Evolutionary conservation across 92 coral and sea anemone species (phyloP), one percentile per base, ranked within the genome.

Genomic region (Umimayanthus chanpuru): DNA sequence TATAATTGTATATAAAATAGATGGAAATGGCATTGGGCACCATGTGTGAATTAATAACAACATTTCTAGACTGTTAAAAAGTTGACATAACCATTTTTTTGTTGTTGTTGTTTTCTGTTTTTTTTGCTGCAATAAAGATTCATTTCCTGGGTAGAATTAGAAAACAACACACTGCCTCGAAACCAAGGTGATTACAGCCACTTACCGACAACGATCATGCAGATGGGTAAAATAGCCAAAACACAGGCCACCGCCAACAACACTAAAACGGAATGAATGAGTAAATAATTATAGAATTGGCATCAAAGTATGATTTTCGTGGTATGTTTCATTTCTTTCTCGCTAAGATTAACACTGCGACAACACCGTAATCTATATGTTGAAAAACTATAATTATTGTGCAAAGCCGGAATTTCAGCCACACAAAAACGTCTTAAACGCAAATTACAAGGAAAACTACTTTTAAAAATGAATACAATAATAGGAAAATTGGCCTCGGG

Each of bases 181-280:
- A 30, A 29, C 29, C 61, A 80, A 30, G 36, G 6, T 55, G n/a
- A 3, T 36, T n/a, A 0, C 15, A 38, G 18, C 20, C 4, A 79
- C 86, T 90, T 73, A 90, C 92, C 92, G 36, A 90, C 80, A 43
- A 86, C 92, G 71, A 90, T 90, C 92, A 90, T 90, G 41, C 89
- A 78, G 53, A 90, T 86, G 10, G 92, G 92, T 23, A 90, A 28
- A 36, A 81, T 79, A 58, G 87, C 77, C 77, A 83, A 44, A 43
- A 44, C 64, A 18, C 87, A 83, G 25, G 87, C n/a, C 5, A 83
- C 53, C 16, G 76, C 87, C 25, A 83, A 39, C 23, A 83, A 56
- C 67, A 83, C 87, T 83, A 66, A 29, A 82, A 67, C 43, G 38
- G 26, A 83, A 70, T 25, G 0, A 29, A 38, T 26, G 7, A 47